These are phyloP conservation scores for Mesaphorura yosii DNA, from an alignment of 1,140 invertebrate species.

Conservation along the genomic window DNA sequence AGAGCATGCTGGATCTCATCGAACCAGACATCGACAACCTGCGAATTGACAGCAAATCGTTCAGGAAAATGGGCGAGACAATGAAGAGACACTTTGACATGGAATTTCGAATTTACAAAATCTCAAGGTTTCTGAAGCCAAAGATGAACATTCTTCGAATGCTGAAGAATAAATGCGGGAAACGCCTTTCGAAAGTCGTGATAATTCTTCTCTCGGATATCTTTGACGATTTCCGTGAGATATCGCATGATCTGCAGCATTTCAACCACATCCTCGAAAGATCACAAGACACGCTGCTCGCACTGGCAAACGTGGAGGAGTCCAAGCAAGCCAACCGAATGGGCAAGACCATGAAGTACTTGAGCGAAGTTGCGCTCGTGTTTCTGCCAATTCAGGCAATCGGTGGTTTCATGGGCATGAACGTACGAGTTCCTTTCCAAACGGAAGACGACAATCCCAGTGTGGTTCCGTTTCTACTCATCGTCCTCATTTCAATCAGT, in stretches of 20 bases:
- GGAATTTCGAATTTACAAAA: conserved; percentile 10
- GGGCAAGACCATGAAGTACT: background rate
- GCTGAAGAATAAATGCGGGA: background rate
- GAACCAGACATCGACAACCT: conserved; percentile 2
- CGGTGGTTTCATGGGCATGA: conserved; percentile 11
- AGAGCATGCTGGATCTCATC: background rate
- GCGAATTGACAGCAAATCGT: background rate
- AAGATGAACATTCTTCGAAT: conserved; percentile 4
- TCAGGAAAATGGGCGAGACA: background rate
- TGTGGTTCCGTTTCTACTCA: too few relatives aligned
- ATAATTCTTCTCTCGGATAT: background rate
- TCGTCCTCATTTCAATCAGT: too few relatives aligned
- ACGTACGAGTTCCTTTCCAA: conserved; percentile 11
- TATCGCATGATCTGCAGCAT: background rate
- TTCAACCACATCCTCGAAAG: conserved; percentile 7
- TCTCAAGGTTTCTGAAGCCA: conserved; percentile 4
- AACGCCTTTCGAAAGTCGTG: background rate
- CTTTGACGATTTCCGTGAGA: background rate
- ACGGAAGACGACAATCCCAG: too few relatives aligned
- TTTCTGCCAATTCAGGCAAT: conserved; percentile 10
- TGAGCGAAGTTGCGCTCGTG: conserved; percentile 5
- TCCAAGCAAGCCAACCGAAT: conserved; percentile 1
- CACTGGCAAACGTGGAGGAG: conserved; percentile 4
- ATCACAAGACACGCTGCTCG: conserved; percentile 9
- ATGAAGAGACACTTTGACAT: conserved; percentile 3